Percentiles rank a stretch among this genome's conserved stretches.
These are phyloP conservation scores for Lasiommata megera DNA, from an alignment of 2,888 invertebrate genomes.

Conservation along the genomic window DNA sequence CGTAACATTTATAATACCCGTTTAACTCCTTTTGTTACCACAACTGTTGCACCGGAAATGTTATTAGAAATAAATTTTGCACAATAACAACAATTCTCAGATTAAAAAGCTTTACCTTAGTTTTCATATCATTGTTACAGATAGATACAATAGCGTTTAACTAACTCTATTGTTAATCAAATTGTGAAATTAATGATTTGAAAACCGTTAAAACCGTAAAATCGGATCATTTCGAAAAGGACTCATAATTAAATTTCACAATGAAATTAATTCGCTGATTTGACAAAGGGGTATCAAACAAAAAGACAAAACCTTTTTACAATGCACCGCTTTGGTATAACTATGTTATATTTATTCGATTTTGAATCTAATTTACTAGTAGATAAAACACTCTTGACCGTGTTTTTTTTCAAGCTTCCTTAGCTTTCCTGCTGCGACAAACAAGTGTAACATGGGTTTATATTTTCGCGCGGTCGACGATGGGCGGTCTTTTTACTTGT, in stretches of 20 bases:
- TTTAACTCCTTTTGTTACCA: too few relatives aligned
- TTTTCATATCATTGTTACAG: not conserved
- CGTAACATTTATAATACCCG: too few relatives aligned
- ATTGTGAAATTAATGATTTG: constrained; percentile 18
- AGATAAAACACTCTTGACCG: not conserved
- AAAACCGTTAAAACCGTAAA: constrained; percentile 33
- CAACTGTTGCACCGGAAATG: too few relatives aligned
- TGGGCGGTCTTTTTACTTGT: constrained; percentile 45
- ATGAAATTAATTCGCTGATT: constrained; percentile 43
- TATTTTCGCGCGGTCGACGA: constrained; percentile 51
- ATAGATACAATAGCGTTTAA: constrained; percentile 9
- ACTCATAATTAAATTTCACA: constrained; percentile 25
- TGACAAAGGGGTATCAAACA: constrained; percentile 41
- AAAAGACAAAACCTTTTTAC: constrained; percentile 3
- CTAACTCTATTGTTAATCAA: constrained; percentile 4
- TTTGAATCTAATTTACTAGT: not conserved
- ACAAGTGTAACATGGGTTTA: constrained; percentile 42
- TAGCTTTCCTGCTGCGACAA: constrained; percentile 43
- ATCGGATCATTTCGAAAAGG: constrained; percentile 32
- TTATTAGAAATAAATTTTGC: too few relatives aligned
- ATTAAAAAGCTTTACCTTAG: not conserved
- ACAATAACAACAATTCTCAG: too few relatives aligned
- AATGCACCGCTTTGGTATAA: not conserved
- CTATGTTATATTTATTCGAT: not conserved
- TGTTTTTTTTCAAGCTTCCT: not conserved